Percentiles rank a stretch among this genome's conserved stretches.
These are phyloP conservation scores for Andrena fulva DNA, from an alignment of 2,888 invertebrate genomes.

Conservation along the genomic window DNA sequence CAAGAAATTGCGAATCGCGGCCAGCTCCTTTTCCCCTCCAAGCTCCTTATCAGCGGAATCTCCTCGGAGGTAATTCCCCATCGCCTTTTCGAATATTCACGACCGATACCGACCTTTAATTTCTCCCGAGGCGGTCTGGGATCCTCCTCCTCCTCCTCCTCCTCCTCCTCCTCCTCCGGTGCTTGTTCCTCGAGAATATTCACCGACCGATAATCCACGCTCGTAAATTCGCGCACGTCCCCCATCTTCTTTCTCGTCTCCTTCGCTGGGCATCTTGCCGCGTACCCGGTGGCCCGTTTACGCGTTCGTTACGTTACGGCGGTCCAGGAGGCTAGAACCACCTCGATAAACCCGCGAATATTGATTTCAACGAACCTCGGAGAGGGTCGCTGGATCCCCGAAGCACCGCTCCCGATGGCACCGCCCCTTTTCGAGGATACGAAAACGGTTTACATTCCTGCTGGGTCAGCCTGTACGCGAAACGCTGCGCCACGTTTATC, in stretches of 20 bases:
- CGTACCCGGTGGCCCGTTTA: conserved; percentile 48
- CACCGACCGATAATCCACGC: conserved; percentile 41
- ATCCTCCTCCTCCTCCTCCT: not conserved
- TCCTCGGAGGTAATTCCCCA: conserved; percentile 32
- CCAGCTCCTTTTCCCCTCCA: not conserved
- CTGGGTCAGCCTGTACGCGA: conserved; percentile 33
- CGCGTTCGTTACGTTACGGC: not conserved
- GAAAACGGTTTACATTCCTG: not conserved
- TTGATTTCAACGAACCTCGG: not conserved
- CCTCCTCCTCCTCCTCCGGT: not conserved
- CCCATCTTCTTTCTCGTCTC: conserved; percentile 36
- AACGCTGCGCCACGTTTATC: conserved; percentile 65
- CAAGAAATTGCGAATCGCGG: not conserved
- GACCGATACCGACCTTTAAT: conserved; percentile 40
- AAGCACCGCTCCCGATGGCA: not conserved
- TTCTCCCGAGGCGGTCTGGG: conserved; percentile 16
- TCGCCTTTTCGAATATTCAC: conserved; percentile 40
- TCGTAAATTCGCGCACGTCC: conserved; percentile 53
- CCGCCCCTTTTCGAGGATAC: not conserved
- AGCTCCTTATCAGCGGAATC: conserved; percentile 21
- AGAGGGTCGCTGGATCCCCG: not conserved
- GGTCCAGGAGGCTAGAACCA: not conserved
- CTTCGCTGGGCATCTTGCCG: not conserved
- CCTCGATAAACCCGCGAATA: not conserved
- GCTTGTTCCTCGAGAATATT: conserved; percentile 31